Conservation (phyloP, 2,888 invertebrate species). For the Cristatella mucedo region DNA sequence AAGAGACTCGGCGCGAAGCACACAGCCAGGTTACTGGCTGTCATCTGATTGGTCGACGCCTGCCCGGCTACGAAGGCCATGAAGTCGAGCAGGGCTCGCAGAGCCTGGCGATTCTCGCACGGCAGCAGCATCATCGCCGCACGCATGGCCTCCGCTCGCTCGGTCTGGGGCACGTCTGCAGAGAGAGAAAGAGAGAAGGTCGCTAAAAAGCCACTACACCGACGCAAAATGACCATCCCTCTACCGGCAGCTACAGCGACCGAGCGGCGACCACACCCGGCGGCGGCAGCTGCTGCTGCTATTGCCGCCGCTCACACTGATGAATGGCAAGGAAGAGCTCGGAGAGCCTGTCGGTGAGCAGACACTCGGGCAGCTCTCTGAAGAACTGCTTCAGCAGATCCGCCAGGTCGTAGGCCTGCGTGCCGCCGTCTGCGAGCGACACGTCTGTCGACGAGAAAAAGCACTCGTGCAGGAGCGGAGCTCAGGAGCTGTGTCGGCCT, state of each 20-base stretch:
- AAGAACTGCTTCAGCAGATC: constrained; percentile 93
- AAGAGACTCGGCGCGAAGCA: constrained; percentile 85
- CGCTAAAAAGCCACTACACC: no score
- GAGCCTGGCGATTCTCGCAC: constrained; percentile 70
- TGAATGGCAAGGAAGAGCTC: constrained; percentile 76
- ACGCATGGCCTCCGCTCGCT: constrained; percentile 71
- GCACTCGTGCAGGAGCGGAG: no score
- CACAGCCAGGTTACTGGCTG: constrained; percentile 78
- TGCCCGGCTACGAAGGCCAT: constrained; percentile 51
- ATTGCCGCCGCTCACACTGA: no score
- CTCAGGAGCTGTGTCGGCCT: no score
- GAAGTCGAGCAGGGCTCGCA: constrained; percentile 71
- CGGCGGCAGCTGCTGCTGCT: no score
- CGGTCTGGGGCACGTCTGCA: no score
- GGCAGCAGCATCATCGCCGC: constrained; percentile 73
- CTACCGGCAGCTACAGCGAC: no score
- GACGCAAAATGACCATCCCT: no score
- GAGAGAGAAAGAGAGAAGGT: no score
- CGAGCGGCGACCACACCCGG: no score
- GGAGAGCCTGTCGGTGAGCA: constrained; percentile 80
- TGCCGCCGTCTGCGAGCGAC: no score
- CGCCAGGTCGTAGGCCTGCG: constrained; percentile 84
- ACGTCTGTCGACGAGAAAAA: no score
- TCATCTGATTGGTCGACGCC: constrained; percentile 56
- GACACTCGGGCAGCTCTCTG: constrained; percentile 78